A percentile compares a stretch with the other conserved stretches of the same genome.
phyloP scores from a whole-genome alignment of 2,113 vertebrate genomes.

The Pristiophorus japonicus region DNA sequence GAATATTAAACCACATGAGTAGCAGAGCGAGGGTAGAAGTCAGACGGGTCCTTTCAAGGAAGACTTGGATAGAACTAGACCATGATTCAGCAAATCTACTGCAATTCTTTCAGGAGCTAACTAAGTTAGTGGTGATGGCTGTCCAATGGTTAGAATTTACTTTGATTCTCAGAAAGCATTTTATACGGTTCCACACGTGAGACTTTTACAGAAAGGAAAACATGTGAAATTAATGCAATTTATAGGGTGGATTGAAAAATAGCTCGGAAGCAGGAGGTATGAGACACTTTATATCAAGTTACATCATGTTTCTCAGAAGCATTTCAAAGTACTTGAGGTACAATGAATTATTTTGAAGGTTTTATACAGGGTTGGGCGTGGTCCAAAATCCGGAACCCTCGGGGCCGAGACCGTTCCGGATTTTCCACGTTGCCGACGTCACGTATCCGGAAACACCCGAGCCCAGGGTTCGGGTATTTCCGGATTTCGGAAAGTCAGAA shows the following conservation, averaged over 20 bases:
- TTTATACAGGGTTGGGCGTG: too few relatives aligned
- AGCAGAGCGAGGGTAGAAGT: not conserved
- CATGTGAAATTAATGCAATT: not conserved
- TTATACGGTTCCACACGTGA: not conserved
- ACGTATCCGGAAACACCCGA: too few relatives aligned
- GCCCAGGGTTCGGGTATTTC: too few relatives aligned
- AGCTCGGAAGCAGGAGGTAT: not conserved
- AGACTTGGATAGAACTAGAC: not conserved
- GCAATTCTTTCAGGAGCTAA: constrained; percentile 12
- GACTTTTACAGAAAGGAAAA: not conserved
- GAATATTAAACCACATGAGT: not conserved
- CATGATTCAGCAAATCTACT: not conserved
- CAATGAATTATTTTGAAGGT: not conserved
- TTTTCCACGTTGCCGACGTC: too few relatives aligned
- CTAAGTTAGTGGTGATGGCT: not conserved
- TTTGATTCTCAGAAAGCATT: not conserved
- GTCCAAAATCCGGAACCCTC: too few relatives aligned
- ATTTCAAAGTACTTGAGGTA: not conserved
- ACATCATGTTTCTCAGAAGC: not conserved
- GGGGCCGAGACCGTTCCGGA: too few relatives aligned
- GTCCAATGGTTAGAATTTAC: not conserved
- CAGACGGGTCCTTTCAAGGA: not conserved
- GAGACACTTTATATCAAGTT: not conserved
- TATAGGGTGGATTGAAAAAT: not conserved
- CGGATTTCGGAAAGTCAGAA: too few relatives aligned